Conservation (phyloP, 1,140 invertebrate genomes). For the Eriosoma lanigerum region DNA sequence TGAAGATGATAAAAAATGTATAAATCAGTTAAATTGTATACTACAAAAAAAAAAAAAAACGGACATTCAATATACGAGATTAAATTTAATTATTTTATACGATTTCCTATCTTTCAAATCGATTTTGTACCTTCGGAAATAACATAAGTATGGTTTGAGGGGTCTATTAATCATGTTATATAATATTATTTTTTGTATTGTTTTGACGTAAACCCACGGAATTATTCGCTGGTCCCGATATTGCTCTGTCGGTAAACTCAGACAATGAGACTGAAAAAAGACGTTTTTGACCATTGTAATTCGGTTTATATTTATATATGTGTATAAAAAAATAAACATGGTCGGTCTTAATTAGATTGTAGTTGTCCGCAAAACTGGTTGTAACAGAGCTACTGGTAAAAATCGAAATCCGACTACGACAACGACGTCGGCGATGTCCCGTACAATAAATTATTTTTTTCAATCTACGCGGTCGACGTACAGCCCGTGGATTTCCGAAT, state of each 20-base stretch:
- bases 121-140: no score
- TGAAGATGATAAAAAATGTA: no score
- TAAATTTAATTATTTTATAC: no score
- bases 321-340: neutral
- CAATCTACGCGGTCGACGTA: no score
- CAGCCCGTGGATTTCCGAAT: conserved; percentile 14
- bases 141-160: no score
- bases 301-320: neutral
- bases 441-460: neutral
- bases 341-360: conserved; percentile 41
- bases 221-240: neutral
- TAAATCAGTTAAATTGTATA: no score
- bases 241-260: conserved; percentile 27
- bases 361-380: conserved; percentile 29
- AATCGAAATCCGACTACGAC: neutral
- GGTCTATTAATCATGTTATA: no score
- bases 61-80: no score
- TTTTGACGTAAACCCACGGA: neutral
- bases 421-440: neutral
- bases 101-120: no score
- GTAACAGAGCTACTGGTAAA: neutral
- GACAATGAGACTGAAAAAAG: conserved; percentile 14
- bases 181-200: neutral
- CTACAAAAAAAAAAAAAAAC: no score
- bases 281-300: neutral